Evolutionary conservation across 2,113 vertebrate genomes (phyloP).

Genomic region (Hydropotes inermis): DNA sequence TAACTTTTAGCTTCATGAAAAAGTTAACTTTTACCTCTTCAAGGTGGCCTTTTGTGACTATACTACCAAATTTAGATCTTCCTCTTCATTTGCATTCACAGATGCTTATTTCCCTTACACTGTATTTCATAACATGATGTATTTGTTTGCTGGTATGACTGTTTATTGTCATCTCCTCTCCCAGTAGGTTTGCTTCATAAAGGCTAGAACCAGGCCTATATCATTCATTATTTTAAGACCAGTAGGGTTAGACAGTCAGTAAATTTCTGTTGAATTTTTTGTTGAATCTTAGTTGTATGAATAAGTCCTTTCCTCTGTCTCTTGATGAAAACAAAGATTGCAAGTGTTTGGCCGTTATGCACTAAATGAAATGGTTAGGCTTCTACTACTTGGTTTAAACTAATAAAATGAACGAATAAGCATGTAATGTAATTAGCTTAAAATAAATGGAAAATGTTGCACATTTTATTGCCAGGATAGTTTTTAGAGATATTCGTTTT

Average conservation of each 20-base stretch:
- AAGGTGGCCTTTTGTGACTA: neutral
- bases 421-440: slow-evolving; percentile 83
- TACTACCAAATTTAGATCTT: neutral
- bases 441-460: slow-evolving; percentile 81
- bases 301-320: slow-evolving; percentile 15
- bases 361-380: slow-evolving; percentile 62
- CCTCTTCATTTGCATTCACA: neutral
- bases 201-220: neutral
- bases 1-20: neutral
- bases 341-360: slow-evolving; percentile 46
- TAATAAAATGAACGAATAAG: slow-evolving; percentile 72
- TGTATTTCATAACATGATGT: neutral
- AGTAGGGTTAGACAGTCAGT: neutral
- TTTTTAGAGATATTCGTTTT: slow-evolving; percentile 80
- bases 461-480: slow-evolving; percentile 83
- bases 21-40: neutral
- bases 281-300: neutral
- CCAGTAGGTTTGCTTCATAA: neutral
- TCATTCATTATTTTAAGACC: neutral
- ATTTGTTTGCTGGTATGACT: neutral
- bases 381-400: slow-evolving; percentile 71
- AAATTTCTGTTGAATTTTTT: slow-evolving; percentile 16
- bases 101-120: neutral
- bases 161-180: neutral
- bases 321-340: slow-evolving; percentile 52